phyloP scores from a whole-genome alignment of 2,888 invertebrate genomes.

The Phortica okadai region DNA sequence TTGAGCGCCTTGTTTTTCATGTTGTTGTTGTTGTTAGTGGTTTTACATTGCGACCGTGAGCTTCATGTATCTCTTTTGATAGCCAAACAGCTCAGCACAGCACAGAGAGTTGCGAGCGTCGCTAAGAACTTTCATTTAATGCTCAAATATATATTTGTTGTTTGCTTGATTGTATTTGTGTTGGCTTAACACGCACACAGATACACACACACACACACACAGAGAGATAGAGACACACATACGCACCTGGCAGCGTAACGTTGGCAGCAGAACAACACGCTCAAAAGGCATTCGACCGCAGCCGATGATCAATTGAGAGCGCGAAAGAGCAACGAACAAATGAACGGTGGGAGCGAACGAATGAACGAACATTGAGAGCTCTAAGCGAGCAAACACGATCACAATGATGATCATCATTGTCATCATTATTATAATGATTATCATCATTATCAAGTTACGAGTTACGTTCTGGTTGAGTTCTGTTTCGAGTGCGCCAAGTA shows the following conservation, averaged over 20 bases:
- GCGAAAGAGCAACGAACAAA: slow-evolving; percentile 15
- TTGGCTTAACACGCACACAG: slow-evolving; percentile 43
- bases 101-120: slow-evolving; percentile 47
- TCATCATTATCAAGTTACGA: background rate
- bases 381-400: too few relatives aligned
- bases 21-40: slow-evolving; percentile 17
- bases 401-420: too few relatives aligned
- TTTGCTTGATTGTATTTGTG: slow-evolving; percentile 28
- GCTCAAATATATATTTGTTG: slow-evolving; percentile 44
- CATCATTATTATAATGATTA: too few relatives aligned
- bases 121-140: slow-evolving; percentile 66
- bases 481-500: slow-evolving; percentile 34
- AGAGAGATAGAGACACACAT: background rate
- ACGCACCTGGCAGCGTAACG: slow-evolving; percentile 17
- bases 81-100: background rate
- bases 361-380: background rate
- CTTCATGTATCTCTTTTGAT: slow-evolving; percentile 49
- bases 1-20: slow-evolving; percentile 11
- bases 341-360: slow-evolving; percentile 37
- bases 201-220: background rate
- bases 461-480: slow-evolving; percentile 34
- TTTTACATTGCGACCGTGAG: slow-evolving; percentile 34
- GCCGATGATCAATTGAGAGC: background rate
- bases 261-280: background rate
- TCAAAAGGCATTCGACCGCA: slow-evolving; percentile 23